Base-by-base conservation (phyloP, 2,888 invertebrate species). In the Unio pictorum region DNA sequence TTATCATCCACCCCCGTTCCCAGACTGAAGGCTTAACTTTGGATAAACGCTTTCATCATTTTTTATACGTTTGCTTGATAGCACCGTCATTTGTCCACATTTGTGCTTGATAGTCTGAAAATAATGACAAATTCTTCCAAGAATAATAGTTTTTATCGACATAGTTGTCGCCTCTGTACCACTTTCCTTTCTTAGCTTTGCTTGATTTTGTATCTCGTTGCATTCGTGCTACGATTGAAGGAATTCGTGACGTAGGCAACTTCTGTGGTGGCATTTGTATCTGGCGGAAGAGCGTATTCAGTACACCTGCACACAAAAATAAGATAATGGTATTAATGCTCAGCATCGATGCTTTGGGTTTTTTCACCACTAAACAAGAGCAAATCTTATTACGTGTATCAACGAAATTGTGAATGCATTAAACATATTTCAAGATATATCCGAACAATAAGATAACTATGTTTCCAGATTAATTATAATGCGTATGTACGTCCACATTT, bases 61-160 rank as follows among this genome's bases (percentile, higher is more conserved):
- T 78, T 55, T 78, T 78, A 65, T 64, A 78, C 4, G 67, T 28
- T 5, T 59, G 55, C 63, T 78, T 78, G 3, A 78, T 78, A 2
- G 66, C 72, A 4, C 78, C 78, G 7, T 64, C 63, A 7, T 70
- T 66, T 4, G 78, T 78, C 74, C 74, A 78, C 73, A 78, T 78
- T 18, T 72, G 72, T 11, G 72, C 71, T 61, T 78, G 78, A 34
- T 78, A 78, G 66, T 78, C 78, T 28, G 67, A 69, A 65, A 72
- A 78, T 26, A 78, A 63, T n/a, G 75, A 71, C 26, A 78, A 28
- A 28, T 78, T 78, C 64, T 78, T 74, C 78, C 78, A 78, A 7
- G 75, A 75, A 60, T 78, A 78, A 4, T 71, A 70, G 26, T 70
- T 73, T 3, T 74, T 72, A 61, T 78, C 78, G 17, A 78, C 67